phyloP scores from a whole-genome alignment of 2,797 vertebrate genomes.

The Pagetopsis macropterus region DNA sequence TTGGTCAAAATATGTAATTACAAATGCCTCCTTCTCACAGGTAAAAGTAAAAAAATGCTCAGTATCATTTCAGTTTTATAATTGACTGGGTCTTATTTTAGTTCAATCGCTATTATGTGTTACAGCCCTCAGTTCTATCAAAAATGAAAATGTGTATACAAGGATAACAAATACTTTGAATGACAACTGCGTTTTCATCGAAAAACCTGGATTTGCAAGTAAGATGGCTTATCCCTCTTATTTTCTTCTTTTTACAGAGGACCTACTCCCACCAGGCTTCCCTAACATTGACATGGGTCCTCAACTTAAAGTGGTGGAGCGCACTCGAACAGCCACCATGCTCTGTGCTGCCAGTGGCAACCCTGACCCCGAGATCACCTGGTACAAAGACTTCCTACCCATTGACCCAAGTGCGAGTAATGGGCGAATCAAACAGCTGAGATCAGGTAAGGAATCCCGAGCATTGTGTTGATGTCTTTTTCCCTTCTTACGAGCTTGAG shows the following conservation, averaged over 20 bases:
- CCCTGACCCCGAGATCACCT: slow-evolving; percentile 98
- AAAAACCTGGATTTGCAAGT: not conserved
- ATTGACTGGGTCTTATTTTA: not conserved
- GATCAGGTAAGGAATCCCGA: slow-evolving; percentile 88
- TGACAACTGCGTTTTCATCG: not conserved
- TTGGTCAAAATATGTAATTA: not conserved
- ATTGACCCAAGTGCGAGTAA: slow-evolving; percentile 94
- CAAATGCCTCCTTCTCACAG: not conserved
- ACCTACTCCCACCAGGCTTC: slow-evolving; percentile 93
- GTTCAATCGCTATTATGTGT: not conserved
- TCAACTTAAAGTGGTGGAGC: slow-evolving; percentile 97
- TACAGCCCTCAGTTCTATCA: not conserved
- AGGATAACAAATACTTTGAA: not conserved
- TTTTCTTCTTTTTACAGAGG: slow-evolving; percentile 84
- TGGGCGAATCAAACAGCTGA: slow-evolving; percentile 95
- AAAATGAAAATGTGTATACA: not conserved
- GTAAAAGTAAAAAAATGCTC: not conserved
- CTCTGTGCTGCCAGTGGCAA: slow-evolving; percentile 97
- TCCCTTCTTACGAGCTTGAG: not conserved
- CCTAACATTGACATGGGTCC: slow-evolving; percentile 99
- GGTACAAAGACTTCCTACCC: slow-evolving; percentile 99
- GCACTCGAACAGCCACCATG: slow-evolving; percentile 96
- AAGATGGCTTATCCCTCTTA: accelerated
- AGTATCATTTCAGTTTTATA: not conserved
- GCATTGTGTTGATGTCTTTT: not conserved